phyloP scores from a whole-genome alignment of 1,140 invertebrate genomes.

The Heliothis subflexa region DNA sequence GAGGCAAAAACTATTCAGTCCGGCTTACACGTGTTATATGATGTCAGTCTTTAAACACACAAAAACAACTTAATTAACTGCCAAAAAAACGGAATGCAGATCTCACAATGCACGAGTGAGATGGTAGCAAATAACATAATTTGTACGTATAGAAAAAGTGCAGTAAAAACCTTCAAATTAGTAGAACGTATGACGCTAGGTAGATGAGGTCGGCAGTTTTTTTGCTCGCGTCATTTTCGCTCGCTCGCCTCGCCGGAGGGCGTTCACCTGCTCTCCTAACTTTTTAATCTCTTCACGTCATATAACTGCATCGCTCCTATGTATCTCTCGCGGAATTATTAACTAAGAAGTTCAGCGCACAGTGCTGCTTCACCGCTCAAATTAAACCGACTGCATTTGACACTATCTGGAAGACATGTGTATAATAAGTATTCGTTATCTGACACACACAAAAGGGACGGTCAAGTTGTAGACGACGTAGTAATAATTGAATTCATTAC shows the following conservation, averaged over 20 bases:
- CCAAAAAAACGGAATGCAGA: constrained; percentile 20
- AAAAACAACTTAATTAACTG: constrained; percentile 19
- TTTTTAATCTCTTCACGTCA: constrained; percentile 67
- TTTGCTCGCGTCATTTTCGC: constrained; percentile 58
- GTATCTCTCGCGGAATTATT: constrained; percentile 25
- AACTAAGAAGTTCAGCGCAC: not conserved
- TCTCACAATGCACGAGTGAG: constrained; percentile 28
- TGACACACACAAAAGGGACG: no score
- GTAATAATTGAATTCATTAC: no score
- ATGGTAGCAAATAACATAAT: constrained; percentile 31
- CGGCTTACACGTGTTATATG: not conserved
- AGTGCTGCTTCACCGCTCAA: not conserved
- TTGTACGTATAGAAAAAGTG: constrained; percentile 33
- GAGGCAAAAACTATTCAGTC: not conserved
- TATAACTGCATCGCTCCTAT: constrained; percentile 41
- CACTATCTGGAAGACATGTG: not conserved
- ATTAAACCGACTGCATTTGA: not conserved
- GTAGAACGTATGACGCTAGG: constrained; percentile 32
- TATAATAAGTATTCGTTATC: not conserved
- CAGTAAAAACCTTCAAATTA: constrained; percentile 32
- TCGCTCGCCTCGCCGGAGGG: constrained; percentile 50
- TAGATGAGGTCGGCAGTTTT: constrained; percentile 49
- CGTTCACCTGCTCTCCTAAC: constrained; percentile 63
- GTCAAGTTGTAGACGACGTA: no score
- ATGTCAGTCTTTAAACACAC: not conserved